phyloP scores from a whole-genome alignment of 2,797 vertebrate species.

The Anguilla megastoma region DNA sequence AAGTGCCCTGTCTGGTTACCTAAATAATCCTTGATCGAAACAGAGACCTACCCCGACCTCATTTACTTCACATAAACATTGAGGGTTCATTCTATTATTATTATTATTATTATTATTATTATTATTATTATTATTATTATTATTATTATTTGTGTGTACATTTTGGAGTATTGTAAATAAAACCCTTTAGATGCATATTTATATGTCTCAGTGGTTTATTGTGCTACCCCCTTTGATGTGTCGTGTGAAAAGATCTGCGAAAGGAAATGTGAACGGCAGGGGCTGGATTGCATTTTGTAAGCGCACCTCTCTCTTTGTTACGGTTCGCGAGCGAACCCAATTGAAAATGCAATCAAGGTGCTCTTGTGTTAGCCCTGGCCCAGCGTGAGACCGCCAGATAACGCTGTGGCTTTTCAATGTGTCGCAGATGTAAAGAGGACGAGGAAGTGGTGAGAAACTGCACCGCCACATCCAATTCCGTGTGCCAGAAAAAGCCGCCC shows the following conservation, averaged over 20 bases:
- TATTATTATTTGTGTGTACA: neutral
- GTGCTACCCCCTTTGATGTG: neutral
- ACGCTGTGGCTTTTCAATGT: neutral
- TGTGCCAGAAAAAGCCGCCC: slow-evolving; percentile 57
- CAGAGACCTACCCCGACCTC: neutral
- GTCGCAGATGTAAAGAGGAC: slow-evolving; percentile 60
- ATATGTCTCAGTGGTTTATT: neutral
- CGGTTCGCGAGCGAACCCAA: neutral
- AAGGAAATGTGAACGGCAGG: neutral
- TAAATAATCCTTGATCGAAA: neutral
- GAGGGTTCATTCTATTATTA: neutral
- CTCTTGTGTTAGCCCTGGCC: neutral
- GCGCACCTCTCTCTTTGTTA: neutral
- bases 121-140: no score
- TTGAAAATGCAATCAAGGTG: neutral
- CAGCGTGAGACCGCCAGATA: neutral
- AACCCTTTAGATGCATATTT: neutral
- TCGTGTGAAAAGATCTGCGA: neutral
- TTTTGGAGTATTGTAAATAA: neutral
- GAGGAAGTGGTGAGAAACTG: slow-evolving; percentile 63
- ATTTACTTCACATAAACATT: neutral
- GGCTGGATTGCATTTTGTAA: neutral
- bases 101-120: neutral
- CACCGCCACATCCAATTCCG: slow-evolving; percentile 59
- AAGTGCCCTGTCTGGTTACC: neutral